These are phyloP conservation scores for Ascaphus truei DNA, from an alignment of 2,113 vertebrate species.

Conservation along the genomic window DNA sequence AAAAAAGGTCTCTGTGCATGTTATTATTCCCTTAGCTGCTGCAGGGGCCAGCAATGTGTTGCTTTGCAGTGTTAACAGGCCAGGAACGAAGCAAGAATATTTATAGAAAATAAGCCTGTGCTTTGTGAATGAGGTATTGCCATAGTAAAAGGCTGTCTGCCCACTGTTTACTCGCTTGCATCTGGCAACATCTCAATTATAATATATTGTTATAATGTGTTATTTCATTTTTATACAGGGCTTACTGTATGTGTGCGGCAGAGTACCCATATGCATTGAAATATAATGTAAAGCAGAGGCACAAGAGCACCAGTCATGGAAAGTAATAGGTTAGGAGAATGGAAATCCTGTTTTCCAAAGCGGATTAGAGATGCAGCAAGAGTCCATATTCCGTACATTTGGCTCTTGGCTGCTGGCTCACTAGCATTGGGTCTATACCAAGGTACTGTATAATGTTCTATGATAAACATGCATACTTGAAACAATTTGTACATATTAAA, in stretches of 20 bases:
- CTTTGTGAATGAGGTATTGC: too few relatives aligned
- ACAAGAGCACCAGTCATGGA: background rate
- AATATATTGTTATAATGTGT: too few relatives aligned
- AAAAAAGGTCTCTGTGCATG: background rate
- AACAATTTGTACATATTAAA: too few relatives aligned
- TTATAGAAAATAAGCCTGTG: too few relatives aligned
- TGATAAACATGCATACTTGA: too few relatives aligned
- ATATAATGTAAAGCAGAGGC: too few relatives aligned
- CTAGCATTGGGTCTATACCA: background rate
- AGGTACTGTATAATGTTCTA: background rate
- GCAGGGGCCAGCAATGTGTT: background rate
- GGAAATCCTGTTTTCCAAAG: background rate
- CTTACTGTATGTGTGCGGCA: too few relatives aligned
- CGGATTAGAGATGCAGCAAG: background rate
- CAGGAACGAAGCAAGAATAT: background rate
- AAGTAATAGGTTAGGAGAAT: background rate
- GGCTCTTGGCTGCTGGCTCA: background rate
- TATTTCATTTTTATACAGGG: too few relatives aligned
- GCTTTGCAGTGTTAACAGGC: background rate
- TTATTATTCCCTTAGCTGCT: conserved; percentile 3
- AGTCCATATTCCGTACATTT: background rate
- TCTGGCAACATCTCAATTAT: too few relatives aligned
- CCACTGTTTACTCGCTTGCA: too few relatives aligned
- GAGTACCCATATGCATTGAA: too few relatives aligned
- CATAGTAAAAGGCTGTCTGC: too few relatives aligned